A percentile compares a stretch with the other conserved stretches of the same genome.
These are phyloP conservation scores for Drosophila punjabiensis DNA, from an alignment of 1,140 invertebrate genomes.

Conservation along the genomic window DNA sequence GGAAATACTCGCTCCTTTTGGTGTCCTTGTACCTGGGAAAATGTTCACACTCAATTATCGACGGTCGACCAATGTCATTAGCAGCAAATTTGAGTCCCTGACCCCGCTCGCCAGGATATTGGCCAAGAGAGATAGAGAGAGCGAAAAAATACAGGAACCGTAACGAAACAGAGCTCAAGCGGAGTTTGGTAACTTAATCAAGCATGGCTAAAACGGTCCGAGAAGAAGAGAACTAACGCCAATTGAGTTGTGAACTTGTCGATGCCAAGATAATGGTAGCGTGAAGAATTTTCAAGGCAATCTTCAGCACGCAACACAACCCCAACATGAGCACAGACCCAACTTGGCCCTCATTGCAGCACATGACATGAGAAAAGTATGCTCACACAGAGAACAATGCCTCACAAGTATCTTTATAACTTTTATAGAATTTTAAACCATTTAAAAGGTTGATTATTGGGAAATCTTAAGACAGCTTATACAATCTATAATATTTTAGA, in stretches of 20 bases:
- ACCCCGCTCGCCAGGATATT: slow-evolving; percentile 42
- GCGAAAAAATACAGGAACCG: slow-evolving; percentile 2
- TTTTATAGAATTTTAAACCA: not conserved
- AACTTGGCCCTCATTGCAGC: slow-evolving; percentile 50
- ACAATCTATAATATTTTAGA: no score
- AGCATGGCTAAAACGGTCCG: slow-evolving; percentile 36
- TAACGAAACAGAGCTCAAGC: slow-evolving; percentile 27
- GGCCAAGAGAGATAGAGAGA: slow-evolving; percentile 10
- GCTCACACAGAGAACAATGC: slow-evolving; percentile 16
- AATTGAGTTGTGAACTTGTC: slow-evolving; percentile 63
- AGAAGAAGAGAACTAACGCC: slow-evolving; percentile 26
- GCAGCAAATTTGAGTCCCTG: slow-evolving; percentile 70
- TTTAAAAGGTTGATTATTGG: not conserved
- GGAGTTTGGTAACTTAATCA: slow-evolving; percentile 36
- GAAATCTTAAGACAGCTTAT: not conserved
- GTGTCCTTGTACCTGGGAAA: slow-evolving; percentile 55
- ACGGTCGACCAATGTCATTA: slow-evolving; percentile 79
- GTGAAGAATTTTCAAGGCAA: slow-evolving; percentile 65
- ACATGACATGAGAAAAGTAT: slow-evolving; percentile 51
- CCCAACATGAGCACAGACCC: slow-evolving; percentile 17
- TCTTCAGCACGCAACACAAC: slow-evolving; percentile 51
- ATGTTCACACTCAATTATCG: slow-evolving; percentile 78
- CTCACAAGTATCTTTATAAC: not conserved
- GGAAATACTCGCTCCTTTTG: slow-evolving; percentile 19
- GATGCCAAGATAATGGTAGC: slow-evolving; percentile 66